Evolutionary conservation across 2,113 vertebrate species (phyloP).

Genomic region (Pristiophorus japonicus): DNA sequence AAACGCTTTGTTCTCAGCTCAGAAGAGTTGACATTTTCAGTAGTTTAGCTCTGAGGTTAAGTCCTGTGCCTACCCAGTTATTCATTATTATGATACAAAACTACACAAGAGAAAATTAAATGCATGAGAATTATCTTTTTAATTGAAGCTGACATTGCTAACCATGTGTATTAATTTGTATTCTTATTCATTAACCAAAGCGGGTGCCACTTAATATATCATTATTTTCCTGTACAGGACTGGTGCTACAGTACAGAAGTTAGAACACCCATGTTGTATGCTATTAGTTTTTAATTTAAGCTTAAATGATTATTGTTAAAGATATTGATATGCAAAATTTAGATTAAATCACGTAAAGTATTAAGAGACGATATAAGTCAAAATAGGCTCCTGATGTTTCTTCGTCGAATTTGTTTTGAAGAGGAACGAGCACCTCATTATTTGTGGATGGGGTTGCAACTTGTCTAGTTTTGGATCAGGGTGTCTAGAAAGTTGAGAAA

Average conservation of each 20-base stretch:
- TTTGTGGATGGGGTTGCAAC: background rate
- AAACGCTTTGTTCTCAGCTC: background rate
- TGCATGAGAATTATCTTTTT: constrained; percentile 29
- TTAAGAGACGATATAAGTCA: background rate
- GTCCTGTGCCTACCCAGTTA: background rate
- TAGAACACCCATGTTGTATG: background rate
- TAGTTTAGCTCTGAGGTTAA: background rate
- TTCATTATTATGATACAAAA: constrained; percentile 25
- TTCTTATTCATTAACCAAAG: constrained; percentile 36
- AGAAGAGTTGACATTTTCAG: background rate
- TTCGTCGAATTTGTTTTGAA: background rate
- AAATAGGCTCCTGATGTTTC: background rate
- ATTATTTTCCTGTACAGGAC: constrained; percentile 7
- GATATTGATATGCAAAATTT: background rate
- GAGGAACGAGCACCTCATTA: background rate
- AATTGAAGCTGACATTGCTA: constrained; percentile 36
- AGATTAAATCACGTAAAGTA: background rate
- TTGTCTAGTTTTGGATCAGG: background rate
- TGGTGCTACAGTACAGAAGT: background rate
- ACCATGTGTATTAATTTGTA: constrained; percentile 35
- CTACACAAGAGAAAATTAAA: constrained; percentile 19
- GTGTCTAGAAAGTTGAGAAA: too few relatives aligned
- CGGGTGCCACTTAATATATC: constrained; percentile 28
- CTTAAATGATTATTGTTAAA: background rate
- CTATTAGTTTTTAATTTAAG: background rate